These are phyloP conservation scores for Thelaira solivaga DNA, from an alignment of 2,888 invertebrate genomes.

Conservation along the genomic window DNA sequence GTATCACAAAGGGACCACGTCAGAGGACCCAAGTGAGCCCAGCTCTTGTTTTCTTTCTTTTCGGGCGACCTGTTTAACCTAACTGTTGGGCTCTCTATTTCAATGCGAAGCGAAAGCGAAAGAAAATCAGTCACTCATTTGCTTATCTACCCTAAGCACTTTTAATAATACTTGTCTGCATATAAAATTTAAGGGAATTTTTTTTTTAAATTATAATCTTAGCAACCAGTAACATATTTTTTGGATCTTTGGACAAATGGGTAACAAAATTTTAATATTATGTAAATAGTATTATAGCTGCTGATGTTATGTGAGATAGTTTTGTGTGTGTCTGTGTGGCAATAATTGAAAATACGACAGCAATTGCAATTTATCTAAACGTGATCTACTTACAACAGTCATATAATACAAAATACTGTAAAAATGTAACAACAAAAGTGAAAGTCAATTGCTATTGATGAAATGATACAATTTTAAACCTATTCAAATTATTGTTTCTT, in stretches of 20 bases:
- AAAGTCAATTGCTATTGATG: conserved; percentile 49
- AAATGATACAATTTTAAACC: conserved; percentile 40
- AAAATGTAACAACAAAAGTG: conserved; percentile 44
- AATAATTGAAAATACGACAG: conserved; percentile 54
- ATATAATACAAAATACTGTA: background rate
- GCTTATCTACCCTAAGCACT: too few relatives aligned
- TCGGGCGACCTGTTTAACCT: too few relatives aligned
- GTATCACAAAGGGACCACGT: too few relatives aligned
- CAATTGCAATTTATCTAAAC: conserved; percentile 50
- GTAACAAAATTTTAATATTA: conserved; percentile 34
- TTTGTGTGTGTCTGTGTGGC: conserved; percentile 10
- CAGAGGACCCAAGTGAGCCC: too few relatives aligned
- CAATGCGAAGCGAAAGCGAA: too few relatives aligned
- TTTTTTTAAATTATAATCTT: too few relatives aligned
- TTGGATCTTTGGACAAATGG: background rate
- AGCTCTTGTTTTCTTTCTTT: too few relatives aligned
- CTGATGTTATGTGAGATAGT: conserved; percentile 8
- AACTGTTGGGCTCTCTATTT: too few relatives aligned
- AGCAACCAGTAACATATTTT: too few relatives aligned
- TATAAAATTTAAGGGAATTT: too few relatives aligned
- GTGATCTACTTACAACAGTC: conserved; percentile 38
- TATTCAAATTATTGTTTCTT: background rate
- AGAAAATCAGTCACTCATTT: too few relatives aligned
- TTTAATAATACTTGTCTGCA: too few relatives aligned
- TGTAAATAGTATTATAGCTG: conserved; percentile 19